Conservation (phyloP, 37 sponge, comb jelly and placozoan genomes). For the Halisarca cf. caerulea region DNA sequence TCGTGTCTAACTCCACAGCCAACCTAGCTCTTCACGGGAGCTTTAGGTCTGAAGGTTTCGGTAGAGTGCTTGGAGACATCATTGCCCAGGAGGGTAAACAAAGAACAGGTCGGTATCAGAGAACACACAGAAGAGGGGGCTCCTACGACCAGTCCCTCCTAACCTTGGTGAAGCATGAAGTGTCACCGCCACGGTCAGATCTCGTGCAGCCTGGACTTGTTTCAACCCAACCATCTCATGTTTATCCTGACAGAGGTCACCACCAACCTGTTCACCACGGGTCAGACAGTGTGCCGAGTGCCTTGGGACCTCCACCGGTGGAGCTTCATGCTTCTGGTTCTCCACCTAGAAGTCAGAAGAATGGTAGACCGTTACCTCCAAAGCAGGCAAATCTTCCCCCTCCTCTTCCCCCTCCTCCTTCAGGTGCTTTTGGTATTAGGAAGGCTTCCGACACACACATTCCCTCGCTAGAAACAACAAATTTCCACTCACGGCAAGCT, state of each 20-base stretch:
- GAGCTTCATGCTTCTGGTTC: background rate
- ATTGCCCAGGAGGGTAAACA: too few relatives aligned
- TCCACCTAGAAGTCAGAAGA: background rate
- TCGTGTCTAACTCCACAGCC: background rate
- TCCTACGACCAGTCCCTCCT: slow-evolving; percentile 10
- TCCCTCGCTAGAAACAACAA: background rate
- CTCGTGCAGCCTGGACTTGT: background rate
- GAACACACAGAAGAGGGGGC: background rate
- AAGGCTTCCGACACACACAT: background rate
- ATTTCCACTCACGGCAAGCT: background rate
- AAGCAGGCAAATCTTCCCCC: background rate
- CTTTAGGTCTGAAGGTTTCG: background rate
- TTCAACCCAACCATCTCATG: background rate
- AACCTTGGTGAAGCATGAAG: background rate
- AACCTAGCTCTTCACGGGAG: background rate
- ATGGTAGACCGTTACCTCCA: background rate
- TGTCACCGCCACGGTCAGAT: background rate
- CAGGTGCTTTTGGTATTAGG: too few relatives aligned
- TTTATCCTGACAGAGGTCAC: too few relatives aligned
- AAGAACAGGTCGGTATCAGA: background rate
- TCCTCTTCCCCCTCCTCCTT: background rate
- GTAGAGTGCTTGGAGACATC: background rate
- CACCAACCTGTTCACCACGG: background rate
- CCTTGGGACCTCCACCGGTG: background rate
- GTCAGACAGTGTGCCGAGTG: background rate